Percentiles rank a stretch among this genome's conserved stretches.
These are phyloP conservation scores for Catharus minimus DNA, from an alignment of 2,113 vertebrate species.

Conservation along the genomic window DNA sequence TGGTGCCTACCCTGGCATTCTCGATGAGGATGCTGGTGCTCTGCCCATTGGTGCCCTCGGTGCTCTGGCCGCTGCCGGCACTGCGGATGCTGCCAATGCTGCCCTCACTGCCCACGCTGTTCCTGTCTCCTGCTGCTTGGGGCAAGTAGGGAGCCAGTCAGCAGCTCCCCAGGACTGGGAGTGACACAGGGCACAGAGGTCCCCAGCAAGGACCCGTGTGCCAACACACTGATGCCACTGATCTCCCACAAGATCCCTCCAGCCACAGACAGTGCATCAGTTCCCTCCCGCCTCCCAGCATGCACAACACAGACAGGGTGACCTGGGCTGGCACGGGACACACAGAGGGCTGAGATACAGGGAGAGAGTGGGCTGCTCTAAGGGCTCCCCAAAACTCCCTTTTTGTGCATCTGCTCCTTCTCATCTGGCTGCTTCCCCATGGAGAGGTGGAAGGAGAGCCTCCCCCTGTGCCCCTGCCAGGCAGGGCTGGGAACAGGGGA, in stretches of 20 bases:
- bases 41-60: conserved; percentile 84
- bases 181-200: neutral
- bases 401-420: neutral
- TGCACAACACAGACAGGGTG: neutral
- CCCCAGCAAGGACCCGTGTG: neutral
- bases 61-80: conserved; percentile 92
- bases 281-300: neutral
- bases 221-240: neutral
- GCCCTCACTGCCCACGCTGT: conserved; percentile 89
- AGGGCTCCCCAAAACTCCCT: neutral
- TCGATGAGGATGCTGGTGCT: conserved; percentile 73
- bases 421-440: neutral
- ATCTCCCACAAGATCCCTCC: neutral
- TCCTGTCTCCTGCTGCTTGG: conserved; percentile 86
- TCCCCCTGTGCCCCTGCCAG: fast-evolving
- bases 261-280: fast-evolving
- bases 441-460: neutral
- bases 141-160: neutral
- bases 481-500: neutral
- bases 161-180: fast-evolving
- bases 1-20: conserved; percentile 73
- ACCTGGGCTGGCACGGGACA: neutral
- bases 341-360: neutral
- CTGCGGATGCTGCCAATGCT: conserved; percentile 94
- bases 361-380: neutral